These are phyloP conservation scores for Hypothenemus hampei DNA, from an alignment of 1,140 invertebrate genomes.

Conservation along the genomic window DNA sequence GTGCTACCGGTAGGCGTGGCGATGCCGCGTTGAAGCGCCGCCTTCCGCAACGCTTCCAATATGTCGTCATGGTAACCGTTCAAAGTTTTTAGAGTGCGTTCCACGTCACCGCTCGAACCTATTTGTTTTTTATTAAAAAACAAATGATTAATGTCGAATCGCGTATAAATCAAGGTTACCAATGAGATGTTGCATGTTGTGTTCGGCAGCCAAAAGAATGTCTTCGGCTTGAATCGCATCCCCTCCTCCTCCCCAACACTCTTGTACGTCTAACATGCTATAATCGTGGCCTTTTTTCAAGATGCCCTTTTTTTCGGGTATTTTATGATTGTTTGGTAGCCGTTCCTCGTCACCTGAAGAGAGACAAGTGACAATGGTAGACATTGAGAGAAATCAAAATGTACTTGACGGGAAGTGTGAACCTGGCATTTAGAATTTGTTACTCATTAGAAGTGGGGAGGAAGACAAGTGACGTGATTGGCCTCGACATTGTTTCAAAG, in stretches of 20 bases:
- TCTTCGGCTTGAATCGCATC: constrained; percentile 71
- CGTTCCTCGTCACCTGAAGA: constrained; percentile 67
- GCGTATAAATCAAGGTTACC: constrained; percentile 22
- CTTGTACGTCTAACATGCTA: constrained; percentile 67
- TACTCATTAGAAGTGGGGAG: not conserved
- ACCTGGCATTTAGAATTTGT: constrained; percentile 10
- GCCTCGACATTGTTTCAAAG: too few relatives aligned
- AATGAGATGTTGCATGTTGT: constrained; percentile 51
- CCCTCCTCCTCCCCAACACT: constrained; percentile 63
- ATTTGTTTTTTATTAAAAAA: not conserved
- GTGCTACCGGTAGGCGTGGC: constrained; percentile 57
- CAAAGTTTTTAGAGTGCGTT: constrained; percentile 74
- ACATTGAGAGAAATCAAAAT: not conserved
- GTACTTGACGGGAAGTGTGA: constrained; percentile 3
- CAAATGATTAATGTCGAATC: not conserved
- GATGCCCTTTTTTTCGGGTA: constrained; percentile 82
- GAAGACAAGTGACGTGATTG: too few relatives aligned
- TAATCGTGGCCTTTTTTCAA: constrained; percentile 83
- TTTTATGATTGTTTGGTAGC: constrained; percentile 70
- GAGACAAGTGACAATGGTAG: constrained; percentile 2
- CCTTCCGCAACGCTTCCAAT: constrained; percentile 77
- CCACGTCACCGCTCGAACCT: constrained; percentile 61
- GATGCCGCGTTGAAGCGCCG: constrained; percentile 65
- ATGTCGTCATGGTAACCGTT: constrained; percentile 93
- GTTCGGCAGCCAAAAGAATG: constrained; percentile 63